These are phyloP conservation scores for Cyanoramphus novaezelandiae DNA, from an alignment of 2,113 vertebrate genomes.

Conservation along the genomic window DNA sequence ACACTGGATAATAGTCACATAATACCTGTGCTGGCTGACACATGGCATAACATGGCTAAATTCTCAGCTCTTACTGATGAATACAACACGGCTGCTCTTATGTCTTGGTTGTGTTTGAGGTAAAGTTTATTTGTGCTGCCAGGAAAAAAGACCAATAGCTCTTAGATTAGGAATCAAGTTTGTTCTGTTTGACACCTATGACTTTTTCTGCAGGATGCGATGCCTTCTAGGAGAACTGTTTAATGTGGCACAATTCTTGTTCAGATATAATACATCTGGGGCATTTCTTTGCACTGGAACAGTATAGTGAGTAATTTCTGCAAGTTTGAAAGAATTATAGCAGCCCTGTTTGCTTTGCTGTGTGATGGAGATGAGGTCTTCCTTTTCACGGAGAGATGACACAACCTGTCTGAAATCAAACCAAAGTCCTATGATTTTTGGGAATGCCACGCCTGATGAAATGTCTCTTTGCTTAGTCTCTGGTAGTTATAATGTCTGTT, in stretches of 20 bases:
- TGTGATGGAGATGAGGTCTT: not conserved
- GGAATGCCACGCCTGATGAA: not conserved
- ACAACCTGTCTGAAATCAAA: not conserved
- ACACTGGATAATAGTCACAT: not conserved
- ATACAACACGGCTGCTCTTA: not conserved
- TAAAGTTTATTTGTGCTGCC: not conserved
- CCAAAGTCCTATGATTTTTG: not conserved
- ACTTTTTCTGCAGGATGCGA: not conserved
- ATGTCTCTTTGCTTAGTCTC: not conserved
- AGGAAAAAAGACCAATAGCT: not conserved
- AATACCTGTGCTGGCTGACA: not conserved
- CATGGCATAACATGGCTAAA: not conserved
- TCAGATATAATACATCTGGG: not conserved
- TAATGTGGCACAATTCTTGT: not conserved
- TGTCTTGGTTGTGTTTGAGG: not conserved
- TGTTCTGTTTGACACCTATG: not conserved
- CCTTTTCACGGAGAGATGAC: not conserved
- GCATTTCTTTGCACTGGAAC: not conserved
- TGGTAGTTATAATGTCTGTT: not conserved
- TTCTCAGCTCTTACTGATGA: not conserved
- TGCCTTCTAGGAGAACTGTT: not conserved
- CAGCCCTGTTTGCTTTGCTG: not conserved
- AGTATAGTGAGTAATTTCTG: not conserved
- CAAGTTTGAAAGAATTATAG: not conserved
- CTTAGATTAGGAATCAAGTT: not conserved